phyloP scores from a whole-genome alignment of 2,113 vertebrate genomes.

The Malurus cyaneus region DNA sequence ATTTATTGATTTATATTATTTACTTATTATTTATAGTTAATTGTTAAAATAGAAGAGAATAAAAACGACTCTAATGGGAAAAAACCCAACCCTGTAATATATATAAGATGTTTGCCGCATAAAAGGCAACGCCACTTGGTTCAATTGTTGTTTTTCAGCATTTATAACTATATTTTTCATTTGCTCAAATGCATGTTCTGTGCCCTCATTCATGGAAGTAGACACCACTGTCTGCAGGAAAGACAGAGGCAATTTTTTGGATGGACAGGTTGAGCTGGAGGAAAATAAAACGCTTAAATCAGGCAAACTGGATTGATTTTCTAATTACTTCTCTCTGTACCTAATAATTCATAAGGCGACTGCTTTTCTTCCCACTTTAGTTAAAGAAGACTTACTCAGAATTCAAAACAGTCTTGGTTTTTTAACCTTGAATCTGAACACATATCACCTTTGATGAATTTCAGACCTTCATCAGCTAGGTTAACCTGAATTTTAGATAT shows the following conservation, averaged over 20 bases:
- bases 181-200: background rate
- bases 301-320: background rate
- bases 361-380: background rate
- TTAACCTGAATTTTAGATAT: background rate
- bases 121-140: background rate
- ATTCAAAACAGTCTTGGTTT: background rate
- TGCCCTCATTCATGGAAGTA: background rate
- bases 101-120: background rate
- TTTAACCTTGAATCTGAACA: background rate
- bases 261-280: background rate
- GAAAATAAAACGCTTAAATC: background rate
- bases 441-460: background rate
- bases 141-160: background rate
- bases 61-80: too few relatives aligned
- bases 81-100: accelerated
- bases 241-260: background rate
- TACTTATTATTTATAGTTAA: background rate
- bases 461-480: background rate
- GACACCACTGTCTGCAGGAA: background rate
- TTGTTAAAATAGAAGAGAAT: too few relatives aligned
- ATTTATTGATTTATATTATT: too few relatives aligned
- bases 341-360: background rate
- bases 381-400: background rate
- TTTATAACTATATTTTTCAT: background rate
- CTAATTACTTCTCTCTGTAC: background rate